Conservation (phyloP, 2,797 vertebrate genomes). For the Zenarchopterus dispar region DNA sequence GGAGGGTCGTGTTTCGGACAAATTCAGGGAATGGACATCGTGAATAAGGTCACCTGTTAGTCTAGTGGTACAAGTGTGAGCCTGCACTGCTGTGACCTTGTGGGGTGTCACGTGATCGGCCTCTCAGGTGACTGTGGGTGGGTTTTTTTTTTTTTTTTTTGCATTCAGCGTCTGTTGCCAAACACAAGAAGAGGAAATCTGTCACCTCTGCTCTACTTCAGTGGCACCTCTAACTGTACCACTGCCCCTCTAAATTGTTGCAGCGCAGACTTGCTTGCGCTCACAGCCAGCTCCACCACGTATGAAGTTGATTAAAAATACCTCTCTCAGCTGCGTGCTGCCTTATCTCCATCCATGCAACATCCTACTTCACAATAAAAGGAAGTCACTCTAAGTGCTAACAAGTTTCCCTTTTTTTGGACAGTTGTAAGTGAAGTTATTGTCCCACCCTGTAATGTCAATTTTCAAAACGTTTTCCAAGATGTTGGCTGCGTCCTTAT, state of each 20-base stretch:
- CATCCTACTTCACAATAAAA: conserved; percentile 38
- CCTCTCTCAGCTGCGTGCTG: not conserved
- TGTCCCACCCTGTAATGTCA: not conserved
- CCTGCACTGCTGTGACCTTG: conserved; percentile 57
- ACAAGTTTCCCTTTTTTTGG: conserved; percentile 25
- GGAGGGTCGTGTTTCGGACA: not conserved
- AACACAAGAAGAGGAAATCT: conserved; percentile 74
- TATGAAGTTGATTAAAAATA: too few species aligned
- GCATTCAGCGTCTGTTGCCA: conserved; percentile 51
- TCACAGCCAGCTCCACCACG: too few species aligned
- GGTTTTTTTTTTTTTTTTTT: conserved; percentile 56
- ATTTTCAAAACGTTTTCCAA: not conserved
- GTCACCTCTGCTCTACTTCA: conserved; percentile 79
- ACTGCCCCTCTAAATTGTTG: conserved; percentile 17
- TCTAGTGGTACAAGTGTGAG: conserved; percentile 8
- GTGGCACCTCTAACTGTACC: conserved; percentile 3
- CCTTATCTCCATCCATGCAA: not conserved
- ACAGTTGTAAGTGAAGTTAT: not conserved
- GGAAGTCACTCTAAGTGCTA: conserved; percentile 54
- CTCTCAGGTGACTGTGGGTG: conserved; percentile 62
- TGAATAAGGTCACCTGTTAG: conserved; percentile 5
- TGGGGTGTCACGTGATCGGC: conserved; percentile 35
- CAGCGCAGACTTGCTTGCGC: too few species aligned
- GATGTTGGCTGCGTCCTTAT: conserved; percentile 3
- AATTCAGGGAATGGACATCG: not conserved